Base-by-base conservation (phyloP, 2,797 vertebrate species). In the Poecilia wingei region DNA sequence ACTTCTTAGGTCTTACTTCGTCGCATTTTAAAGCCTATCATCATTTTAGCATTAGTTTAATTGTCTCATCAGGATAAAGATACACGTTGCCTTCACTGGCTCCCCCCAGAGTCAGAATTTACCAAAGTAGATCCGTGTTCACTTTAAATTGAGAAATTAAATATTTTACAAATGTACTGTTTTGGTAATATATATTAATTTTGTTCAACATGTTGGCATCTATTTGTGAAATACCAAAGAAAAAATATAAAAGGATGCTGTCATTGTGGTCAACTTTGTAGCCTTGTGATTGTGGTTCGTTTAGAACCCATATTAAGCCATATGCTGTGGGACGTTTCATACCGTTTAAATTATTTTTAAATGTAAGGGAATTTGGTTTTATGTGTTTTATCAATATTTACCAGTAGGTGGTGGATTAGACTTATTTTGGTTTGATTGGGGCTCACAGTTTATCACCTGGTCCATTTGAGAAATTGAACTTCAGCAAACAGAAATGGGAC, bases 71-170 rank as follows among this genome's bases (percentile, higher is more conserved):
- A 46, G 20, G 3, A 28, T 59, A 18, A 49, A 47, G 46, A 66
- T 2, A 12, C 36, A 2, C 76, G 84, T n/a, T 79, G 79, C 76
- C 25, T 84, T 86, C 79, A 81, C 0, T 39, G 25, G 1, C 83
- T 8, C 39, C 36, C 45, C 2, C 5, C 7, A 69, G 61, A 73
- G 45, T 77, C 10, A 25, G 36, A 18, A 12, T 51, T 74, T 18
- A 43, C 25, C 9, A 28, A 41, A 39, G 25, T 41, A 69, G 7
- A 68, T 25, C 10, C 20, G 4, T 9, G 10, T 22, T 66, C 7
- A 28, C 10, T 39, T 66, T 20, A 36, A 39, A 66, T 66, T 9
- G 18, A 3, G 8, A 39, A 25, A 20, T 41, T 68, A 41, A 22
- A 25, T 25, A 10, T 4, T 41, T 41, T 25, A 25, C 22, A 22